A percentile compares a stretch with the other conserved stretches of the same genome.
phyloP scores from a whole-genome alignment of 2,113 vertebrate genomes.

The Xerus inauris region DNA sequence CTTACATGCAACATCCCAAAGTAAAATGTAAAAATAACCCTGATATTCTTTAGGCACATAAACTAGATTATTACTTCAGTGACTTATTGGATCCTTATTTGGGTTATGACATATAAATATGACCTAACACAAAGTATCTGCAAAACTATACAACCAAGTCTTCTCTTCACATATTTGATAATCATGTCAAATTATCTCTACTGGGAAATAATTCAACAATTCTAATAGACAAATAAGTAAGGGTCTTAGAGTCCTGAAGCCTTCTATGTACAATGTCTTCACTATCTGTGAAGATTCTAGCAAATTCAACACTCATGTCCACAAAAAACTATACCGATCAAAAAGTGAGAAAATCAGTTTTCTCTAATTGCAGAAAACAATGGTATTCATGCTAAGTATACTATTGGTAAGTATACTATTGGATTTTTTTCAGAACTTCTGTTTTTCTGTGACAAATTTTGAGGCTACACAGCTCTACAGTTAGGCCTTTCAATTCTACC shows the following conservation, averaged over 20 bases:
- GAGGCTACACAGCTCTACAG: neutral
- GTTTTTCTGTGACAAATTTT: neutral
- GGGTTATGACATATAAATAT: neutral
- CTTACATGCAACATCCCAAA: neutral
- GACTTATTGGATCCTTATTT: neutral
- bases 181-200: neutral
- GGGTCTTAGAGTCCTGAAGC: neutral
- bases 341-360: neutral
- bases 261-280: neutral
- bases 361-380: neutral
- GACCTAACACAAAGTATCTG: neutral
- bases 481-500: neutral
- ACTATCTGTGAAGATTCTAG: neutral
- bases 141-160: neutral
- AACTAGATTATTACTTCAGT: neutral
- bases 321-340: neutral
- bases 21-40: neutral
- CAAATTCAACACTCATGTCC: neutral
- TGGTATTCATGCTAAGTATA: rapidly evolving
- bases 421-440: neutral
- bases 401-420: too few relatives aligned
- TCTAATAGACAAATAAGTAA: neutral
- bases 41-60: neutral
- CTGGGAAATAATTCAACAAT: neutral
- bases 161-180: neutral